Evolutionary conservation across 2,888 invertebrate genomes (phyloP).

Genomic region (Xestia rhomboidea): DNA sequence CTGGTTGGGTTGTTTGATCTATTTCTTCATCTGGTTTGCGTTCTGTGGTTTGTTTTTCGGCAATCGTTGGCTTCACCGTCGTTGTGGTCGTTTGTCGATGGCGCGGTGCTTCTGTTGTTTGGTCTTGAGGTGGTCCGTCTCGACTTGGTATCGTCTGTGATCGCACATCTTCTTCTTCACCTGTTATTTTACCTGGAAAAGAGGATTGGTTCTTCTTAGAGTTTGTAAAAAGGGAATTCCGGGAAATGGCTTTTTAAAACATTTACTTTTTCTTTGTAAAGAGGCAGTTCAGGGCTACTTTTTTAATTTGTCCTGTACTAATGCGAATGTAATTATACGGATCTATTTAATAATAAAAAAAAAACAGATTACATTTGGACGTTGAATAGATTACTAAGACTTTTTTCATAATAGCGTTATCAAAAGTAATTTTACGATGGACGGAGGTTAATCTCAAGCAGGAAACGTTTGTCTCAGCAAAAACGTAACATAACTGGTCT

Average conservation of each 20-base stretch:
- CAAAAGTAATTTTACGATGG: constrained; percentile 24
- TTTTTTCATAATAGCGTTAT: constrained; percentile 7
- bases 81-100: constrained; percentile 48
- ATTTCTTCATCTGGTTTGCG: constrained; percentile 57
- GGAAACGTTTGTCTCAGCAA: constrained; percentile 51
- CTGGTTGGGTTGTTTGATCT: constrained; percentile 66
- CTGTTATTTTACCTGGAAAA: constrained; percentile 82
- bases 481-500: constrained; percentile 62
- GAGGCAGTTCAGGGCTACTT: not conserved
- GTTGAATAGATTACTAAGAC: not conserved
- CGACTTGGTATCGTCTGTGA: constrained; percentile 58
- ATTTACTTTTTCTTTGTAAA: not conserved
- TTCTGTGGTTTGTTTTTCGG: constrained; percentile 24
- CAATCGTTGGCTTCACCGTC: constrained; percentile 68
- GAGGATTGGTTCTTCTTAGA: not conserved
- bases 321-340: not conserved
- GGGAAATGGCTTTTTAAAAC: not conserved
- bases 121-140: constrained; percentile 35
- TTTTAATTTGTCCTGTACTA: no score
- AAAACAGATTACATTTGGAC: not conserved
- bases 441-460: constrained; percentile 38
- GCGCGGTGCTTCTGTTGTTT: constrained; percentile 52
- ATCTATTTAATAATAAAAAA: not conserved
- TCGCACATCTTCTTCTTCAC: constrained; percentile 80
- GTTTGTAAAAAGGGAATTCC: not conserved